Percentiles rank a stretch among this genome's conserved stretches.
Evolutionary conservation across 2,113 vertebrate genomes (phyloP).

Genomic region (Eclectus roratus): DNA sequence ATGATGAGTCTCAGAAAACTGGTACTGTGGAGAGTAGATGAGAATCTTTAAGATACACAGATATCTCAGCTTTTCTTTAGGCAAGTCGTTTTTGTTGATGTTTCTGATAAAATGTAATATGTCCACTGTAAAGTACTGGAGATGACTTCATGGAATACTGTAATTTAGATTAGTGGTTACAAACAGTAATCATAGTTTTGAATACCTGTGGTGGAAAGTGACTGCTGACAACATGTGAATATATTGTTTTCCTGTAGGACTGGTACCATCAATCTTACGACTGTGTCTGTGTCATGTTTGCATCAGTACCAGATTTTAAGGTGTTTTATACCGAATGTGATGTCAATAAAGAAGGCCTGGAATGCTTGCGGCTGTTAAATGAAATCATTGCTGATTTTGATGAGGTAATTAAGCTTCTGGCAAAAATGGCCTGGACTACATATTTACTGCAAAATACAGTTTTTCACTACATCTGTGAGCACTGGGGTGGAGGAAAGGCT

Average conservation of each 20-base stretch:
- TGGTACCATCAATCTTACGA: slow-evolving; percentile 98
- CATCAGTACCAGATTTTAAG: slow-evolving; percentile 96
- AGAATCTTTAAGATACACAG: not conserved
- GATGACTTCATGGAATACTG: not conserved
- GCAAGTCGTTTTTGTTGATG: not conserved
- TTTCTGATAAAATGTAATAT: not conserved
- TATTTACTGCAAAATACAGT: not conserved
- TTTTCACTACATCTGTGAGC: not conserved
- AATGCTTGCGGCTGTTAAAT: slow-evolving; percentile 93
- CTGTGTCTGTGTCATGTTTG: slow-evolving; percentile 98
- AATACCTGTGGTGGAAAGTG: not conserved
- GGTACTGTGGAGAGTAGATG: not conserved
- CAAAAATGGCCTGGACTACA: not conserved
- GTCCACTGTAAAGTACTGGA: not conserved
- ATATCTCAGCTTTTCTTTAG: not conserved
- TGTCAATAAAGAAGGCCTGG: slow-evolving; percentile 98
- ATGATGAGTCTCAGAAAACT: not conserved
- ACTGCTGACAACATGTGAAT: not conserved
- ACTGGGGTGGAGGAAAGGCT: not conserved
- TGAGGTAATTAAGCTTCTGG: slow-evolving; percentile 78
- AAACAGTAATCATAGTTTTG: not conserved
- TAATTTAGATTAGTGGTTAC: not conserved
- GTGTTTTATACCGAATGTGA: slow-evolving; percentile 99
- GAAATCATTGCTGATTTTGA: slow-evolving; percentile 98
- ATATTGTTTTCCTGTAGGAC: slow-evolving; percentile 76